A percentile compares a stretch with the other conserved stretches of the same genome.
These are phyloP conservation scores for Choristoneura fumiferana DNA, from an alignment of 1,140 invertebrate genomes.

Conservation along the genomic window DNA sequence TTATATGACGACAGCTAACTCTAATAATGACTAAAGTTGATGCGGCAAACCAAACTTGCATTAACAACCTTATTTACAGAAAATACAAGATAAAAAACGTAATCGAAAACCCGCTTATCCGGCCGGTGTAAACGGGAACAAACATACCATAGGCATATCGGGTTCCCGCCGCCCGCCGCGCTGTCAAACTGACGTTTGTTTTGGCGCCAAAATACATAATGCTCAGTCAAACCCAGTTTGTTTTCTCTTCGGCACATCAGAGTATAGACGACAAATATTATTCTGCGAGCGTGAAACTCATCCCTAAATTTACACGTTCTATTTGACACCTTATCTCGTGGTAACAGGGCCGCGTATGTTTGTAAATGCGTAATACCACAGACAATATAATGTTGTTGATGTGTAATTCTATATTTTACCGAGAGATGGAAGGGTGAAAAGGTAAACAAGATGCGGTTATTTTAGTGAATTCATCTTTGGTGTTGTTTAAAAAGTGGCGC, in stretches of 20 bases:
- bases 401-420: conserved; percentile 75
- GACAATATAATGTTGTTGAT: conserved; percentile 44
- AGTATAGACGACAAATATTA: conserved; percentile 55
- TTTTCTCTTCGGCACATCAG: conserved; percentile 73
- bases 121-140: conserved; percentile 62
- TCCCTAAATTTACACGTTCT: conserved; percentile 25
- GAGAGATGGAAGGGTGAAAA: conserved; percentile 73
- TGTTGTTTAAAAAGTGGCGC: conserved; percentile 71
- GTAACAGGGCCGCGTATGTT: conserved; percentile 27
- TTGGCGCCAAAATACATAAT: conserved; percentile 77
- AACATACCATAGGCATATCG: conserved; percentile 69
- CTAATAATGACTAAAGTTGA: too few relatives aligned
- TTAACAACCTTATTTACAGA: conserved; percentile 19
- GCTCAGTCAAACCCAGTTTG: conserved; percentile 66
- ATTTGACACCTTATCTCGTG: conserved; percentile 42
- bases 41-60: not conserved
- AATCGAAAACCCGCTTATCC: conserved; percentile 70
- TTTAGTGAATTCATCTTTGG: conserved; percentile 72
- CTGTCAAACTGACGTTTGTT: conserved; percentile 74
- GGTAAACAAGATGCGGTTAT: conserved; percentile 70
- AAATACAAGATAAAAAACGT: conserved; percentile 42
- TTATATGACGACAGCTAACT: too few relatives aligned
- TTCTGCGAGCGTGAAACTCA: conserved; percentile 38
- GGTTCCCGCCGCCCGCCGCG: conserved; percentile 71
- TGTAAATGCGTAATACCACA: conserved; percentile 21